phyloP scores from a whole-genome alignment of 2,888 invertebrate species.

The Eupithecia tripunctaria region DNA sequence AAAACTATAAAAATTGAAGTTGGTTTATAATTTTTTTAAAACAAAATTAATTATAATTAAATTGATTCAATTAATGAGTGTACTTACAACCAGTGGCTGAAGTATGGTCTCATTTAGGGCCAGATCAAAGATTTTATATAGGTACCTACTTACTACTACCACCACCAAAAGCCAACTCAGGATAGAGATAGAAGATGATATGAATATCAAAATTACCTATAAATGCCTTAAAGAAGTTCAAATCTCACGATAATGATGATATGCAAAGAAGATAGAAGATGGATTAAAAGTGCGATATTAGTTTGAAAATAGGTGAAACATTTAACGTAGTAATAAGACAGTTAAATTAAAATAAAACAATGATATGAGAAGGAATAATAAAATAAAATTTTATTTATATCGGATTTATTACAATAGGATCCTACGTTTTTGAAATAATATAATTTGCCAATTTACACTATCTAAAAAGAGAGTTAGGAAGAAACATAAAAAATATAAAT shows the following conservation, averaged over 20 bases:
- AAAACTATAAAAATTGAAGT: too few relatives aligned
- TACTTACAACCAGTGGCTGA: not conserved
- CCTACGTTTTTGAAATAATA: not conserved
- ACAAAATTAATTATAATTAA: too few relatives aligned
- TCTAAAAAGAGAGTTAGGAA: not conserved
- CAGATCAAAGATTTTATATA: not conserved
- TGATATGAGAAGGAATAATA: not conserved
- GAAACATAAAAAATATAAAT: not conserved
- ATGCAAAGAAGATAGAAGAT: not conserved
- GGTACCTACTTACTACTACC: not conserved
- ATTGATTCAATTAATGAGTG: not conserved
- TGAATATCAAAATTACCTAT: not conserved
- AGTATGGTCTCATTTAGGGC: not conserved
- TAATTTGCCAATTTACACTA: not conserved
- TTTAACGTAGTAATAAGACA: not conserved
- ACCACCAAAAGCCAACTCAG: not conserved
- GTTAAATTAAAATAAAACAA: not conserved
- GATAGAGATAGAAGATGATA: not conserved
- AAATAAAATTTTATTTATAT: not conserved
- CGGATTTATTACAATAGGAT: not conserved
- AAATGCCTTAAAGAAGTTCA: not conserved
- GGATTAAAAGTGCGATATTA: not conserved
- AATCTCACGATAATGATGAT: not conserved
- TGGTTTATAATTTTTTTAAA: too few relatives aligned
- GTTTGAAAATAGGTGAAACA: not conserved